A percentile compares a stretch with the other conserved stretches of the same genome.
These are phyloP conservation scores for Drosophila ficusphila DNA, from an alignment of 1,140 invertebrate genomes.

Conservation along the genomic window DNA sequence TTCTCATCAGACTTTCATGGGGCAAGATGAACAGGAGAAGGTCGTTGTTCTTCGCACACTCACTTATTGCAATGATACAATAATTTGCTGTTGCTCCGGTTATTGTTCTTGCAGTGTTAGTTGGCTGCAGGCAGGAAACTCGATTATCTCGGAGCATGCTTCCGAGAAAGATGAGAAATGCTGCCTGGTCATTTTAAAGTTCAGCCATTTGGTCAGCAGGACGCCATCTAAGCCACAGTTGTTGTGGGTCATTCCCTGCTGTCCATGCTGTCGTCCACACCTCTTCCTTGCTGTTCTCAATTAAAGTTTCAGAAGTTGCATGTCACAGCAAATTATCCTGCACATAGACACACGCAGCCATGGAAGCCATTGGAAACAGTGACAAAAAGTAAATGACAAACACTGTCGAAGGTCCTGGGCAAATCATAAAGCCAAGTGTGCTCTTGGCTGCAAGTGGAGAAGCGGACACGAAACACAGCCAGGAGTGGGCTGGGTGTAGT, in stretches of 20 bases:
- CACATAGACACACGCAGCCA: slow-evolving; percentile 22
- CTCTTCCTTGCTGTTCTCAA: slow-evolving; percentile 43
- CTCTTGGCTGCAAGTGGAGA: slow-evolving; percentile 44
- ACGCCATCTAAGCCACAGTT: slow-evolving; percentile 22
- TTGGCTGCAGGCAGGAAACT: slow-evolving; percentile 30
- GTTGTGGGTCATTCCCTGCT: background rate
- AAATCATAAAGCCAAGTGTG: slow-evolving; percentile 45
- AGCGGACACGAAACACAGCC: no score
- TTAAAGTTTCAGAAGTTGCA: slow-evolving; percentile 76
- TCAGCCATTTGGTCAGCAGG: slow-evolving; percentile 3
- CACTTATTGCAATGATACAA: slow-evolving; percentile 31
- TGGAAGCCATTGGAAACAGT: slow-evolving; percentile 22
- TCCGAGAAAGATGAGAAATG: slow-evolving; percentile 29
- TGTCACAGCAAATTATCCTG: slow-evolving; percentile 70
- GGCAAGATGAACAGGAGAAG: slow-evolving; percentile 19
- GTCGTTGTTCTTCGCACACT: slow-evolving; percentile 8
- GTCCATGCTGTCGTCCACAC: slow-evolving; percentile 14
- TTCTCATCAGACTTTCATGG: slow-evolving; percentile 68
- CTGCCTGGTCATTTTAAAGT: slow-evolving; percentile 8
- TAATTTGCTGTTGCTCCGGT: slow-evolving; percentile 29
- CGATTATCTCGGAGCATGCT: slow-evolving; percentile 31
- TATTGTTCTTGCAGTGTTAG: slow-evolving; percentile 22
- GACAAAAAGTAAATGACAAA: slow-evolving; percentile 41
- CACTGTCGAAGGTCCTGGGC: slow-evolving; percentile 25
- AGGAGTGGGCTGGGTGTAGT: background rate